A percentile compares a stretch with the other conserved stretches of the same genome.
Conservation (phyloP, 2,888 invertebrate genomes). For the Thalpophila matura region DNA sequence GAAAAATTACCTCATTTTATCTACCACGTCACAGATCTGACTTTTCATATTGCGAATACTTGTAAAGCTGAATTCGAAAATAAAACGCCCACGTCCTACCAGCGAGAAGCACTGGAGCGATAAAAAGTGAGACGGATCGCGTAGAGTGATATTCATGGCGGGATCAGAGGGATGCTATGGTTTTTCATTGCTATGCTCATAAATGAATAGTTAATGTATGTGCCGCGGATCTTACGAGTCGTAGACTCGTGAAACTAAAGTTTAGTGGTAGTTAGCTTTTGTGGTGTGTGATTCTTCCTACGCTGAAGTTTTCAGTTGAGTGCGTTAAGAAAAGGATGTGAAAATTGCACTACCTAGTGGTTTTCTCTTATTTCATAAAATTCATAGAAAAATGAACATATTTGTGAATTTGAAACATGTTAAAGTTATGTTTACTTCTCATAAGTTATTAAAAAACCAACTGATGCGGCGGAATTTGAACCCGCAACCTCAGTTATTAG, state of each 20-base stretch:
- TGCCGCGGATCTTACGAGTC: not conserved
- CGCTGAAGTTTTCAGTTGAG: not conserved
- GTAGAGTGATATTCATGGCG: constrained; percentile 38
- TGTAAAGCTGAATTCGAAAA: constrained; percentile 22
- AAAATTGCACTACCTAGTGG: not conserved
- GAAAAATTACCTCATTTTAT: not conserved
- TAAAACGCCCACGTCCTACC: constrained; percentile 10
- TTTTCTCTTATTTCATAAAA: too few relatives aligned
- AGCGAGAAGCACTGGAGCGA: constrained; percentile 15
- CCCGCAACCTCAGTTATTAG: too few relatives aligned
- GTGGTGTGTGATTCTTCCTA: not conserved
- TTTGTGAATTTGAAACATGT: too few relatives aligned
- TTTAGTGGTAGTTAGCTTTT: not conserved
- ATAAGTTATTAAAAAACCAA: too few relatives aligned
- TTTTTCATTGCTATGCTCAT: constrained; percentile 41
- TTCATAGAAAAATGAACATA: too few relatives aligned
- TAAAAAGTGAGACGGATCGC: constrained; percentile 15
- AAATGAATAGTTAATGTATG: constrained; percentile 52
- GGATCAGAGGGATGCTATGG: constrained; percentile 16
- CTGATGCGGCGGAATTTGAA: too few relatives aligned
- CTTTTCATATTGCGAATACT: constrained; percentile 16
- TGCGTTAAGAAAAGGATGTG: not conserved
- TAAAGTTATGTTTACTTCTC: too few relatives aligned
- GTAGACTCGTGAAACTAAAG: not conserved
- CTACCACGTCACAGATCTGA: not conserved